Base-by-base conservation (phyloP, 2,113 vertebrate species). In the Mystacornis crossleyi region DNA sequence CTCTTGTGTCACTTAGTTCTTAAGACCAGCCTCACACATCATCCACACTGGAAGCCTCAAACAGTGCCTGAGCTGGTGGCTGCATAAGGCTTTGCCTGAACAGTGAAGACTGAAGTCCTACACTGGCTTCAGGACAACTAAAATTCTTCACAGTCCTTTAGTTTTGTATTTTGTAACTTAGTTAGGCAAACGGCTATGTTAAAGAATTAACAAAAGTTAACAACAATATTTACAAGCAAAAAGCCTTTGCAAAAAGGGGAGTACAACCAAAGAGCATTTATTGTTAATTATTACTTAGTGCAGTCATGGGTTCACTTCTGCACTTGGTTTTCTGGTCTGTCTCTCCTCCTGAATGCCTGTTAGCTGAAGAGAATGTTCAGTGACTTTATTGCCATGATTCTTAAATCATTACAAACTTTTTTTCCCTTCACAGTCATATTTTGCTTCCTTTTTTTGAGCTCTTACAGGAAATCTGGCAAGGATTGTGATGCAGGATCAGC, bases 391-490 rank as follows among this genome's bases (percentile, higher is more conserved):
- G 40, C 43, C 26, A 31, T 65, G 34, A 29, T 57, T 89, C 94
- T 91, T 85, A 28, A 92, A 95, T 72, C 13, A 71, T 60, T 86
- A 33, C 10, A 71, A 50, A 38, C 28, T 78, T 92, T 60, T 62
- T 94, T 87, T 91, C n/a, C 62, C 74, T 94, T 95, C 14, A 9
- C 24, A 21, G 75, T 81, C 45, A 31, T 55, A 26, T 94, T 95
- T 89, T 94, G 38, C 80, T 97, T 97, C 89, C 77, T 64, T 90
- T 90, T 89, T 53, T 40, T 29, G 29, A 54, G 47, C 42, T 92
- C 40, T 58, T 54, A 78, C 70, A 89, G 75, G 81, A 95, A 97
- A 34, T 86, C 73, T 97, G 95, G 95, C 94, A 95, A 77, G 42
- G 47, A 64, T 40, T 5, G 1, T 54, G 8, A 9, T 67, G 95